A percentile compares a stretch with the other conserved stretches of the same genome.
phyloP scores from a whole-genome alignment of 1,140 invertebrate genomes.

The Mya arenaria region DNA sequence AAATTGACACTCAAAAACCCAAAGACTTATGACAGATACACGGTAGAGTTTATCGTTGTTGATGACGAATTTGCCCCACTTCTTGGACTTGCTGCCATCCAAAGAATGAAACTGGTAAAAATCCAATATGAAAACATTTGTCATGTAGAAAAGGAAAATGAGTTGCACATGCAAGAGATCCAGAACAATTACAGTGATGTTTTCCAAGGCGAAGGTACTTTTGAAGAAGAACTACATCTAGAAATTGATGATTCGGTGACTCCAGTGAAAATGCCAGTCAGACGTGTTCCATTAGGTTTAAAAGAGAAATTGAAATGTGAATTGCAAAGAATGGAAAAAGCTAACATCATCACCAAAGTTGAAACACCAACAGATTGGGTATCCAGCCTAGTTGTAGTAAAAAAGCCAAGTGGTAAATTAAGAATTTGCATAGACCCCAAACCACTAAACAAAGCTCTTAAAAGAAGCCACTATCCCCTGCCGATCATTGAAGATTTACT shows the following conservation, averaged over 20 bases:
- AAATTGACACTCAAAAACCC: neutral
- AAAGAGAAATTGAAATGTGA: conserved; percentile 35
- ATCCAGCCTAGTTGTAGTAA: conserved; percentile 57
- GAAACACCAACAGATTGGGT: conserved; percentile 72
- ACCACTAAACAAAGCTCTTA: conserved; percentile 60
- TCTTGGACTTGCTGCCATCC: neutral
- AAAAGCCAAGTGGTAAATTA: conserved; percentile 44
- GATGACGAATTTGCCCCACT: neutral
- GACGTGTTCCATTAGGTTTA: conserved; percentile 7
- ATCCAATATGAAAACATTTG: conserved; percentile 10
- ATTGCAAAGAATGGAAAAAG: conserved; percentile 53
- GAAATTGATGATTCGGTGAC: neutral
- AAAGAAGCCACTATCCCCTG: conserved; percentile 56
- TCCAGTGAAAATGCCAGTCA: neutral
- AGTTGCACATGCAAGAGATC: neutral
- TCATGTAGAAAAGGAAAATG: neutral
- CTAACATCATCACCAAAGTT: conserved; percentile 69
- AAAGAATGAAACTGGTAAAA: conserved; percentile 1
- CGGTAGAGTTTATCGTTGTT: neutral
- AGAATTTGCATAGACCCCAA: conserved; percentile 56
- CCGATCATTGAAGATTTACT: conserved; percentile 56
- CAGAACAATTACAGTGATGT: neutral
- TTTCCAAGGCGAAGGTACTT: neutral
- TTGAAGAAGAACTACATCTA: neutral
- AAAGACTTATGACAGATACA: neutral